These are phyloP conservation scores for Solenopsis fugax DNA, from an alignment of 1,140 invertebrate species.

Conservation along the genomic window DNA sequence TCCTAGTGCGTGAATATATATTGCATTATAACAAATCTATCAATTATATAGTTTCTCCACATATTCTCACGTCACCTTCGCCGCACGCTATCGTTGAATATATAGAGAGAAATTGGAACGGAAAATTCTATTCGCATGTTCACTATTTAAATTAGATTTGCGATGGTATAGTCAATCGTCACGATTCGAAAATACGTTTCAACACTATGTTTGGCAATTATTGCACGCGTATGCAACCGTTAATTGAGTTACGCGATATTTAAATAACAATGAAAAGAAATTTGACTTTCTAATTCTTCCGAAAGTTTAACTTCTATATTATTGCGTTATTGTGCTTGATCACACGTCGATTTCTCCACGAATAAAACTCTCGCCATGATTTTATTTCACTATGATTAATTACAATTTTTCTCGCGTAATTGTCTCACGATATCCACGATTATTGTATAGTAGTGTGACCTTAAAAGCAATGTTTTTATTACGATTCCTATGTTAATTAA, in stretches of 20 bases:
- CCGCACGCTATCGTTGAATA: conserved; percentile 62
- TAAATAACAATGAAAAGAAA: not conserved
- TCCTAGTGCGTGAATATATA: not conserved
- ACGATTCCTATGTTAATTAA: conserved; percentile 64
- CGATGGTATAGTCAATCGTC: not conserved
- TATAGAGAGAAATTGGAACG: conserved; percentile 71
- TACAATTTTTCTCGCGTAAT: conserved; percentile 42
- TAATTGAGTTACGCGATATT: conserved; percentile 38
- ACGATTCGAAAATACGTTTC: not conserved
- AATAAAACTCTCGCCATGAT: not conserved
- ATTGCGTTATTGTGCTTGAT: conserved; percentile 7
- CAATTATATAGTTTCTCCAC: conserved; percentile 30
- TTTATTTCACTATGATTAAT: conserved; percentile 51
- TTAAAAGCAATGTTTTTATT: conserved; percentile 45
- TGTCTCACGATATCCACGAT: conserved; percentile 33
- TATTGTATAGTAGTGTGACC: conserved; percentile 55
- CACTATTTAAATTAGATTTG: conserved; percentile 18
- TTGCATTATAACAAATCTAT: conserved; percentile 12
- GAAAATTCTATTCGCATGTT: conserved; percentile 50
- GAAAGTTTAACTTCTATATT: conserved; percentile 8
- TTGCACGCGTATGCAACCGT: not conserved
- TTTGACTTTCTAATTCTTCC: not conserved
- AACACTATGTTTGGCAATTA: conserved; percentile 4
- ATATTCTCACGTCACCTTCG: not conserved
- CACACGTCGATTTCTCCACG: not conserved